Evolutionary conservation across 2,113 vertebrate species (phyloP), one percentile per base, ranked within the genome.

Genomic region (Neolamprologus ventralis): DNA sequence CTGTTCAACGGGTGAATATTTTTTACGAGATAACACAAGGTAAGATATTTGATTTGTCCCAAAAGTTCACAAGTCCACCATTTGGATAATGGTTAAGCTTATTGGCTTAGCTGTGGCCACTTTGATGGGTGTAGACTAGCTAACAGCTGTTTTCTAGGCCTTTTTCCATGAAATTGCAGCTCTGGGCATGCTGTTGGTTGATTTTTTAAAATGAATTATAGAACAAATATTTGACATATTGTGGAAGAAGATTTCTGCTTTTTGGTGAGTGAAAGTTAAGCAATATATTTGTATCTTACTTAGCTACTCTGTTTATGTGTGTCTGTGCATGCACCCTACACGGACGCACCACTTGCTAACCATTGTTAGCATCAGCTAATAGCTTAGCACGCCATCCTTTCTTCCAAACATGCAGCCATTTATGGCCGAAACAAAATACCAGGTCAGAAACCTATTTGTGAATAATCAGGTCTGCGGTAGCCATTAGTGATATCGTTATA

Each of bases 111-210:
- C 21, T 42, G 37, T 73, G 21, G 37, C 8, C 40, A 45, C 68
- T 73, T 71, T 71, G 65, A 73, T 45, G 37, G 37, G 65, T 21
- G 13, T 65, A 65, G 60, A 40, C 37, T 42, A 73, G 37, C 13
- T 42, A 21, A 26, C n/a, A 16, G 65, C 65, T 73, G 13, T 73
- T 42, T 73, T 23, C 37, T 42, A 26, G 37, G n/a, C n/a, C 12
- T 0, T 68, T 35, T 7, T 65, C 17, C 9, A 1, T 65, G 31
- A 23, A 71, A 23, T 71, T 26, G 13, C 1, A 0, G 0, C 5
- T 73, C 65, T 73, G 37, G 13, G 21, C n/a, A 35, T 42, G n/a
- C 11, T 4, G n/a, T 71, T 42, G 65, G 35, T 42, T 37, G 31
- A 12, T 37, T 37, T 68, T 37, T 37, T 4, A 0, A n/a, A 37